Evolutionary conservation across 2,797 vertebrate species (phyloP).

Genomic region (Poliocrania exsul): DNA sequence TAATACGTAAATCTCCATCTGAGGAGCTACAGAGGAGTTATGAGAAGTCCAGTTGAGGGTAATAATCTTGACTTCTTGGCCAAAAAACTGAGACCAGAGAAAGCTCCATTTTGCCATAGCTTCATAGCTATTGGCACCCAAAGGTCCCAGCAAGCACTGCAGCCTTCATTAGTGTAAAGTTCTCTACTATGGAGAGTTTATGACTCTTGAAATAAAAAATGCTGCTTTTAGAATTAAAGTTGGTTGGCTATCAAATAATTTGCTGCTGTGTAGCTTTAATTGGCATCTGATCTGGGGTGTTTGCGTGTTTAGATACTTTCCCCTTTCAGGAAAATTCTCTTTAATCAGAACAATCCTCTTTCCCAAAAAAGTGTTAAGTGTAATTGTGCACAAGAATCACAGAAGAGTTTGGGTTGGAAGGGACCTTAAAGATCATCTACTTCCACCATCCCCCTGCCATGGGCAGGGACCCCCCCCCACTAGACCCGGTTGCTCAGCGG

Average conservation of each 20-base stretch:
- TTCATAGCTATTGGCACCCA: neutral
- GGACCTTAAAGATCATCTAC: neutral
- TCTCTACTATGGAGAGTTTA: neutral
- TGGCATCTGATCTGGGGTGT: neutral
- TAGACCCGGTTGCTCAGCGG: neutral
- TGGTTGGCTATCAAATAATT: neutral
- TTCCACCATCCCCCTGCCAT: neutral
- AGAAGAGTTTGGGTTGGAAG: neutral
- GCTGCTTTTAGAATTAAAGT: neutral
- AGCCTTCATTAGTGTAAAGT: accelerated
- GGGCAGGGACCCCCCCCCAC: neutral
- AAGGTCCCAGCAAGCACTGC: neutral
- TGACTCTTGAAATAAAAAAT: neutral
- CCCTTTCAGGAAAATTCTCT: neutral
- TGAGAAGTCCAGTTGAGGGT: neutral
- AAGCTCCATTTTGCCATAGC: neutral
- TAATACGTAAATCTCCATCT: neutral
- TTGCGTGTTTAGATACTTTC: neutral
- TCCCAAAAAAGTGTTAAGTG: neutral
- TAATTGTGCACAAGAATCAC: accelerated
- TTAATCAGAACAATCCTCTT: neutral
- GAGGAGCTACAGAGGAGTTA: neutral
- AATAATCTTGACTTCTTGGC: neutral
- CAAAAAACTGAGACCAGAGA: neutral
- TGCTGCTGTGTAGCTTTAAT: neutral